These are phyloP conservation scores for Danio kyathit DNA, from an alignment of 2,797 vertebrate genomes.

Conservation along the genomic window DNA sequence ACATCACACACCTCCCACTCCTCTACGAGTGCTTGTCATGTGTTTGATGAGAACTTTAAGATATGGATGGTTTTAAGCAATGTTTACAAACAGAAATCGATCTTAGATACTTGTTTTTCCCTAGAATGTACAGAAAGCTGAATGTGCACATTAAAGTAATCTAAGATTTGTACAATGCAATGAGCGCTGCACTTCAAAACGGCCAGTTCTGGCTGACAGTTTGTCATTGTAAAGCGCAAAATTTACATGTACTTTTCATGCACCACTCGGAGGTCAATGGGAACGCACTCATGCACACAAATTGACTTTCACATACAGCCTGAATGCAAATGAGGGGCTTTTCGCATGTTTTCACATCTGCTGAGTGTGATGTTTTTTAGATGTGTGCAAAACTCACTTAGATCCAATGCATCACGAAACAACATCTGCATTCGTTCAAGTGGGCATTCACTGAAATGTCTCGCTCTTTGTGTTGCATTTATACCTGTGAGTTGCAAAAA, in stretches of 20 bases:
- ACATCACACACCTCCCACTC: constrained; percentile 45
- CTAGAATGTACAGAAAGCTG: constrained; percentile 1
- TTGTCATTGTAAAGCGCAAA: constrained; percentile 7
- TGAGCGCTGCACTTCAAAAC: constrained; percentile 1
- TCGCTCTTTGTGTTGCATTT: constrained; percentile 28
- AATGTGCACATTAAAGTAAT: constrained; percentile 23
- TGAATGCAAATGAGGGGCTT: constrained; percentile 31
- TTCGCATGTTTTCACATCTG: constrained; percentile 32
- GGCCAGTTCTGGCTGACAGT: background rate
- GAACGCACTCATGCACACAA: constrained; percentile 28
- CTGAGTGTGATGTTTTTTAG: constrained; percentile 16
- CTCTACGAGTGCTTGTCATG: constrained; percentile 8
- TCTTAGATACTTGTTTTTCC: constrained; percentile 5
- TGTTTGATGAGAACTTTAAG: constrained; percentile 9
- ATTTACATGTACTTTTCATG: constrained; percentile 33
- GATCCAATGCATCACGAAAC: background rate
- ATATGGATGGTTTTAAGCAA: constrained; percentile 9
- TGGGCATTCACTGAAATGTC: background rate
- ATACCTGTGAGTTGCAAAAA: background rate
- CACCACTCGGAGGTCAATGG: constrained; percentile 4
- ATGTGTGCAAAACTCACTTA: background rate
- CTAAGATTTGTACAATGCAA: background rate
- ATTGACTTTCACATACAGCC: constrained; percentile 30
- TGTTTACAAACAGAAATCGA: constrained; percentile 13
- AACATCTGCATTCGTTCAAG: constrained; percentile 38